Evolutionary conservation across 1,140 invertebrate species (phyloP).

Genomic region (Pseudomyrmex concolor): DNA sequence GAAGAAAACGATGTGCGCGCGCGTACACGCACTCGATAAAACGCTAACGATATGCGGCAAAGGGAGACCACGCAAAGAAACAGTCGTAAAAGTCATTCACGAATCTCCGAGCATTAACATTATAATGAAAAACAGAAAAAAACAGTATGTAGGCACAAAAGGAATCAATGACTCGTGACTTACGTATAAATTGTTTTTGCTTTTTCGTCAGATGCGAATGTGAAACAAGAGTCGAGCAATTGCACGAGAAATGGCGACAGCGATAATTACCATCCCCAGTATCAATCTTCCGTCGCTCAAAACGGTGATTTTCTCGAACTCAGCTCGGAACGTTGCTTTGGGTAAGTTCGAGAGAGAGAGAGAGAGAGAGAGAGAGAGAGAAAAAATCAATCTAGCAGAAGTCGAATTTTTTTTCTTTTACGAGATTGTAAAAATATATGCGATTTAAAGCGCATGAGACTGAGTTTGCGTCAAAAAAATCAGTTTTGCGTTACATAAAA

Average conservation of each 20-base stretch:
- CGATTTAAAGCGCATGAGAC: no score
- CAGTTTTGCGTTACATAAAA: no score
- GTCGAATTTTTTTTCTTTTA: neutral
- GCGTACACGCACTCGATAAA: constrained; percentile 29
- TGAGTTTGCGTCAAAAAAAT: no score
- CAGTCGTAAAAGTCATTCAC: neutral
- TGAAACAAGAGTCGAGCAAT: constrained; percentile 75
- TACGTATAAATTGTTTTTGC: neutral
- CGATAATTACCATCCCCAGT: constrained; percentile 66
- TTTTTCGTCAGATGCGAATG: constrained; percentile 61
- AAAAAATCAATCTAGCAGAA: neutral
- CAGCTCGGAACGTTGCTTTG: constrained; percentile 70
- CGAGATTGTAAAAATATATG: no score
- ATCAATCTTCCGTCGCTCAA: constrained; percentile 64
- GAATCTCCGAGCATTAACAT: neutral
- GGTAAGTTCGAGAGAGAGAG: constrained; percentile 58
- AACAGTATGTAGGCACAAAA: neutral
- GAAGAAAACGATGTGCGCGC: constrained; percentile 51
- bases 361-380: no score
- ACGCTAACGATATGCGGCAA: constrained; percentile 34
- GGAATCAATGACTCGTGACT: neutral
- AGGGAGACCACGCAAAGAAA: neutral
- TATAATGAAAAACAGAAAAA: neutral
- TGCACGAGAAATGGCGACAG: constrained; percentile 68
- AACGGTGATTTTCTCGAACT: constrained; percentile 73